These are phyloP conservation scores for Uropetala carovei DNA, from an alignment of 2,888 invertebrate species.

Conservation along the genomic window DNA sequence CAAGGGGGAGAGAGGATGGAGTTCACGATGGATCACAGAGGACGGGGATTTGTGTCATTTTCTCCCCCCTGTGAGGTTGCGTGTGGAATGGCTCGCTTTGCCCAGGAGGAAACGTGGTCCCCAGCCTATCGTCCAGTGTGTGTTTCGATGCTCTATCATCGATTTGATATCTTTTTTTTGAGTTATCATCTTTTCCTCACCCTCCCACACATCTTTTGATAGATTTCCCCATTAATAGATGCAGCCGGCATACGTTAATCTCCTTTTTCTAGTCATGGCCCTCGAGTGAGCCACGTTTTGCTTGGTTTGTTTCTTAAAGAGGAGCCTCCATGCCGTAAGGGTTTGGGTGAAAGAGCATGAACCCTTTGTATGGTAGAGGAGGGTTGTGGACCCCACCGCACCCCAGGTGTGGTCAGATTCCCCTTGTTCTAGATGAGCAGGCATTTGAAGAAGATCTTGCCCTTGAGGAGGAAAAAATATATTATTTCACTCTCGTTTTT, in stretches of 20 bases:
- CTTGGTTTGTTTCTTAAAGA: not conserved
- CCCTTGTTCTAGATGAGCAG: not conserved
- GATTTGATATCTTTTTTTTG: conserved; percentile 32
- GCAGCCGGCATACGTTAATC: not conserved
- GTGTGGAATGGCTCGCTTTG: conserved; percentile 14
- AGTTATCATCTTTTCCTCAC: not conserved
- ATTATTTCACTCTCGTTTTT: not conserved
- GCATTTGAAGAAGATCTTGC: not conserved
- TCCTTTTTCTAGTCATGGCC: conserved; percentile 17
- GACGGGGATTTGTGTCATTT: not conserved
- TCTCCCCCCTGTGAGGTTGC: not conserved
- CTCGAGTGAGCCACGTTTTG: not conserved
- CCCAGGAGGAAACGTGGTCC: not conserved
- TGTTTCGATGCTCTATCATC: conserved; percentile 35
- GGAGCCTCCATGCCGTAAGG: not conserved
- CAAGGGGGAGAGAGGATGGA: conserved; percentile 15
- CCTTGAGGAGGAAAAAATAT: not conserved
- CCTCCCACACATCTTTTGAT: not conserved
- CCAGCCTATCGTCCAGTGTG: conserved; percentile 28
- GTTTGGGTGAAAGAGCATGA: too few relatives aligned
- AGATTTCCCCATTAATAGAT: not conserved
- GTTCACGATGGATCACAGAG: not conserved
- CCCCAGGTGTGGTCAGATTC: too few relatives aligned
- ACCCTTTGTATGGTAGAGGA: too few relatives aligned
- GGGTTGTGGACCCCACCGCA: too few relatives aligned